These are phyloP conservation scores for Labeo rohita DNA, from an alignment of 2,113 vertebrate species.

Conservation along the genomic window DNA sequence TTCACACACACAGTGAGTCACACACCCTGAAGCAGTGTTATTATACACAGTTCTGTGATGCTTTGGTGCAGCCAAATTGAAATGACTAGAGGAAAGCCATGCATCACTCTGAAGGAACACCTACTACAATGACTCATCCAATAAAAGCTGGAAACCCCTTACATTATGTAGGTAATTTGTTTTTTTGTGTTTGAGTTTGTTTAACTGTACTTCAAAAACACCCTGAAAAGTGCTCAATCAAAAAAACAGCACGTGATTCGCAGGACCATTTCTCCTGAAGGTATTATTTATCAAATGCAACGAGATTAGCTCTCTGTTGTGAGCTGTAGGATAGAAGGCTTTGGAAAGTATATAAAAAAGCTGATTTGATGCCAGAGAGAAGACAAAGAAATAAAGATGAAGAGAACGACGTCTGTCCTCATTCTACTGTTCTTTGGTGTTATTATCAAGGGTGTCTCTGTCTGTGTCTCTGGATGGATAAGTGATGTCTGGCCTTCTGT, in stretches of 20 bases:
- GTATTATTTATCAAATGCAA: background rate
- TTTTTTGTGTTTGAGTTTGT: conserved; percentile 4
- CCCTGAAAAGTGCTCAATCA: background rate
- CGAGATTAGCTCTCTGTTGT: background rate
- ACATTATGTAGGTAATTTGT: background rate
- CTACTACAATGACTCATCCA: background rate
- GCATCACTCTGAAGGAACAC: background rate
- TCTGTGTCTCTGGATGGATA: background rate
- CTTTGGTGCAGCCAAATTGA: conserved; percentile 1
- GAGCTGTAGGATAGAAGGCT: background rate
- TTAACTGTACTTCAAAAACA: background rate
- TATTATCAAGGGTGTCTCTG: background rate
- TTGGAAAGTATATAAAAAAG: background rate
- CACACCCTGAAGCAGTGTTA: background rate
- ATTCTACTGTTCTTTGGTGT: background rate
- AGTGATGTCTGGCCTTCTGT: background rate
- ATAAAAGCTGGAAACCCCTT: background rate
- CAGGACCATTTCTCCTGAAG: background rate
- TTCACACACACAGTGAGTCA: conserved; percentile 19
- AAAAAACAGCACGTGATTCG: background rate
- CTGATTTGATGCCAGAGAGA: background rate
- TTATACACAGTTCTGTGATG: background rate
- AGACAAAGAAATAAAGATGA: background rate
- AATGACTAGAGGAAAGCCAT: conserved; percentile 22
- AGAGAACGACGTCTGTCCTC: background rate